Conservation (phyloP, 2,797 vertebrate genomes). For the Arvicola amphibius region DNA sequence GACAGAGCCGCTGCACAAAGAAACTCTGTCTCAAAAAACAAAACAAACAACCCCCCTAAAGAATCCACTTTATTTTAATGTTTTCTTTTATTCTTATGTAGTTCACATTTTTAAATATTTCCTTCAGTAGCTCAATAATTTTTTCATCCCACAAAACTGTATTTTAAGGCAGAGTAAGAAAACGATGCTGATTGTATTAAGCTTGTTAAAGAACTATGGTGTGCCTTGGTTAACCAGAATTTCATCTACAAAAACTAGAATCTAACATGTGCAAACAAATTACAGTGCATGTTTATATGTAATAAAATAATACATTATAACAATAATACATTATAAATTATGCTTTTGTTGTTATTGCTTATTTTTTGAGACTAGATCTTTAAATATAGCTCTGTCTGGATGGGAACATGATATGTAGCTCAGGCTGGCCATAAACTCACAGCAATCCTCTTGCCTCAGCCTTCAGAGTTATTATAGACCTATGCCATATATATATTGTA, state of each 20-base stretch:
- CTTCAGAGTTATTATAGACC: background rate
- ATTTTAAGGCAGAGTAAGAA: constrained; percentile 46
- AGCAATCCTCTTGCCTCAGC: background rate
- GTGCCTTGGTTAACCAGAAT: constrained; percentile 48
- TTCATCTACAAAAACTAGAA: constrained; percentile 52
- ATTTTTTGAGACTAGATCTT: background rate
- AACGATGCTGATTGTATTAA: constrained; percentile 19
- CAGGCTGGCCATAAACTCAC: background rate
- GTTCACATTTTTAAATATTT: constrained; percentile 58
- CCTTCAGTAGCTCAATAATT: background rate
- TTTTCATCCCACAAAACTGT: background rate
- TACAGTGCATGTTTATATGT: background rate
- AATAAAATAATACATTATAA: background rate
- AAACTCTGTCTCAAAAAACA: background rate
- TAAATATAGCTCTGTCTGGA: background rate
- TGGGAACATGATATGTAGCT: background rate
- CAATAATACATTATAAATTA: background rate
- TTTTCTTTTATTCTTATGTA: constrained; percentile 61
- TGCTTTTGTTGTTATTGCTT: background rate
- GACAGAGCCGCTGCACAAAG: background rate
- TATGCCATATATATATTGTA: background rate
- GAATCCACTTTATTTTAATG: constrained; percentile 4
- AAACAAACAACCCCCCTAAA: background rate
- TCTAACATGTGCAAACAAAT: background rate
- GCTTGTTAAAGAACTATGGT: constrained; percentile 51